Evolutionary conservation across 2,888 invertebrate genomes (phyloP).

Genomic region (Byasa hedistus): DNA sequence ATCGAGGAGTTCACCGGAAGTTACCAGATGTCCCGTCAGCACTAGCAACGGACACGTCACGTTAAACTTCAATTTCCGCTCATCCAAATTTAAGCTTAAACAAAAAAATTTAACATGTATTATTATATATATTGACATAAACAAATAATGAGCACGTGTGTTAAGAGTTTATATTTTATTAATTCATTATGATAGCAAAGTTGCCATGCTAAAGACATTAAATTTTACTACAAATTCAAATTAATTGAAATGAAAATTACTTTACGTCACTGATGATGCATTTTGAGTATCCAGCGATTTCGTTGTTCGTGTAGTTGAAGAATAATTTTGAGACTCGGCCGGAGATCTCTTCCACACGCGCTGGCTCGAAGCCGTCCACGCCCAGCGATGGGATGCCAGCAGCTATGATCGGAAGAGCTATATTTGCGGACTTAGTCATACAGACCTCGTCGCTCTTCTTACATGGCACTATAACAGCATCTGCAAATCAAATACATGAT

Average conservation of each 20-base stretch:
- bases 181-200: no score
- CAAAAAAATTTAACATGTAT: no score
- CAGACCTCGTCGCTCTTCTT: conserved; percentile 39
- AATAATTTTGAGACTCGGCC: conserved; percentile 41
- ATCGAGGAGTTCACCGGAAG: conserved; percentile 34
- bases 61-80: conserved; percentile 31
- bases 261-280: conserved; percentile 41
- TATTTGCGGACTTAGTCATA: conserved; percentile 33
- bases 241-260: no score
- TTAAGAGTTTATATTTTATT: no score
- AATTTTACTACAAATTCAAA: no score
- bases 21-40: conserved; percentile 38
- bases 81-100: conserved; percentile 36
- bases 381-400: conserved; percentile 39
- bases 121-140: no score
- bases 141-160: no score
- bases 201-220: no score
- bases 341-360: conserved; percentile 39
- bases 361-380: conserved; percentile 42
- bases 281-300: conserved; percentile 41
- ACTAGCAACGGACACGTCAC: conserved; percentile 34
- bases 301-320: conserved; percentile 40
- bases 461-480: conserved; percentile 36
- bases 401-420: conserved; percentile 35
- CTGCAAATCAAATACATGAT: not conserved